These are phyloP conservation scores for Aphyosemion australe DNA, from an alignment of 2,113 vertebrate genomes.

Conservation along the genomic window DNA sequence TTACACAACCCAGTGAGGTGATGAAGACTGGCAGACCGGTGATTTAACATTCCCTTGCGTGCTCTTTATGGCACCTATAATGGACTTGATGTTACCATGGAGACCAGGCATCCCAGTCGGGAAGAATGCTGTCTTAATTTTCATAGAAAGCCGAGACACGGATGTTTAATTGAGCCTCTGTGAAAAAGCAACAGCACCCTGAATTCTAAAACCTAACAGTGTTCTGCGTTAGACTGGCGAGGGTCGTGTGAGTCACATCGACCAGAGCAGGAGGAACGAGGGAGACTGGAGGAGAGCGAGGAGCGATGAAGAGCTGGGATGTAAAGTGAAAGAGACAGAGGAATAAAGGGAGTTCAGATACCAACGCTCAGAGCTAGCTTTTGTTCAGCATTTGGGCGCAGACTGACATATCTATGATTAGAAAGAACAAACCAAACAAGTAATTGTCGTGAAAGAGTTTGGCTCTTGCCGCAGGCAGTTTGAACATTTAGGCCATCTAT, in stretches of 20 bases:
- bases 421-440: slow-evolving; percentile 58
- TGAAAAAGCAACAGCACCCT: slow-evolving; percentile 8
- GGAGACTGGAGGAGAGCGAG: slow-evolving; percentile 13
- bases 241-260: slow-evolving; percentile 40
- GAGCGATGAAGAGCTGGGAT: slow-evolving; percentile 29
- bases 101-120: slow-evolving; percentile 55
- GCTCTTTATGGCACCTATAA: slow-evolving; percentile 63
- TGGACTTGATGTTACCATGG: slow-evolving; percentile 71
- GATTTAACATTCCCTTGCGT: slow-evolving; percentile 49
- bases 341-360: slow-evolving; percentile 13
- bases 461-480: slow-evolving; percentile 50
- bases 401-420: slow-evolving; percentile 64
- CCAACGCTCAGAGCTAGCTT: slow-evolving; percentile 43
- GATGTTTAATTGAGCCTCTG: slow-evolving; percentile 23
- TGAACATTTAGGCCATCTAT: slow-evolving; percentile 49
- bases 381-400: slow-evolving; percentile 53
- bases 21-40: slow-evolving; percentile 34
- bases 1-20: slow-evolving; percentile 47
- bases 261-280: slow-evolving; percentile 8
- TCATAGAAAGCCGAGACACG: slow-evolving; percentile 26
- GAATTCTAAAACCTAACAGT: slow-evolving; percentile 2
- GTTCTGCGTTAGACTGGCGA: slow-evolving; percentile 24
- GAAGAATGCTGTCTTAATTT: slow-evolving; percentile 44
- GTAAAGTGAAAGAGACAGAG: slow-evolving; percentile 50
- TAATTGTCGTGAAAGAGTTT: slow-evolving; percentile 53